phyloP scores from a whole-genome alignment of 2,113 vertebrate genomes.

The Ammodytes dubius region DNA sequence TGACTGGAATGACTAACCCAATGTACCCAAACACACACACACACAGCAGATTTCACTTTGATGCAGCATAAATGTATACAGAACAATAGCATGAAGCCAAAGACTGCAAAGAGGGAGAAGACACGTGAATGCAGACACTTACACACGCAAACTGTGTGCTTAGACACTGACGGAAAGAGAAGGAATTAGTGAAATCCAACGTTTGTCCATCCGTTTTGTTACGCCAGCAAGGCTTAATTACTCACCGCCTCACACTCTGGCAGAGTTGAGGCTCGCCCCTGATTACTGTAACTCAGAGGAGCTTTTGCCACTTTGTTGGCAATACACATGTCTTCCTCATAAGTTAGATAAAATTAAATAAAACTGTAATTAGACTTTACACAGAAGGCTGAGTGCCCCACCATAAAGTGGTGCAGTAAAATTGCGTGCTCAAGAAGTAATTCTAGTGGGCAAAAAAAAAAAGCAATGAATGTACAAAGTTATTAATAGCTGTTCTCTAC shows the following conservation, averaged over 20 bases:
- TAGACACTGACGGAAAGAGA: constrained; percentile 52
- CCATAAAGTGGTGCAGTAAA: neutral
- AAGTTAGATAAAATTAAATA: neutral
- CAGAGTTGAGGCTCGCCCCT: constrained; percentile 58
- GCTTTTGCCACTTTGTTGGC: constrained; percentile 61
- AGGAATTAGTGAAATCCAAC: constrained; percentile 58
- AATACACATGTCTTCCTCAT: constrained; percentile 1
- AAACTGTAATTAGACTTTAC: too few species aligned
- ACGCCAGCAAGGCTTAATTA: constrained; percentile 71
- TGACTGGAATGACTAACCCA: constrained; percentile 35
- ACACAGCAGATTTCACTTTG: neutral
- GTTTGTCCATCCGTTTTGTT: constrained; percentile 53
- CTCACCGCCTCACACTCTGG: constrained; percentile 51
- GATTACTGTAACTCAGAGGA: constrained; percentile 65
- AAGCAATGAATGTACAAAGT: too few species aligned
- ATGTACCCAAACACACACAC: neutral
- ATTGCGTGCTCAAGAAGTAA: too few species aligned
- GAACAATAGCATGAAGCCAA: neutral
- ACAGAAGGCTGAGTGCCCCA: neutral
- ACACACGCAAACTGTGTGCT: neutral
- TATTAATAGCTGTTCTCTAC: too few species aligned
- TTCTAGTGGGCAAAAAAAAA: too few species aligned
- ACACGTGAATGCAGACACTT: neutral
- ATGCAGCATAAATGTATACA: neutral
- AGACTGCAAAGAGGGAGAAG: neutral